Percentiles rank a stretch among this genome's conserved stretches.
These are phyloP conservation scores for Merluccius polli DNA, from an alignment of 2,797 vertebrate genomes.

Conservation along the genomic window DNA sequence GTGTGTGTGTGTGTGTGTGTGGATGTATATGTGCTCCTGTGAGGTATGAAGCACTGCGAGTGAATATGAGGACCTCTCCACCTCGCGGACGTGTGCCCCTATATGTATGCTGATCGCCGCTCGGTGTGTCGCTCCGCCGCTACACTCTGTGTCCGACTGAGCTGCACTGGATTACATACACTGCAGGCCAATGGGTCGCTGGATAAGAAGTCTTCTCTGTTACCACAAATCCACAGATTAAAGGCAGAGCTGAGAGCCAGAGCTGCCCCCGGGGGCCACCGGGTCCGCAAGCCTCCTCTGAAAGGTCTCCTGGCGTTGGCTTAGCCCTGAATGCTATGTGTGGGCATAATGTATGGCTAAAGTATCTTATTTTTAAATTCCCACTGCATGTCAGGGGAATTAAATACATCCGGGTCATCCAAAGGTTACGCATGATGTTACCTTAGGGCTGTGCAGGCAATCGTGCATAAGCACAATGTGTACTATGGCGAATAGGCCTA, in stretches of 20 bases:
- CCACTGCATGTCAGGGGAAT: constrained; percentile 41
- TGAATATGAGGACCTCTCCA: constrained; percentile 1
- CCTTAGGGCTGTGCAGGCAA: neutral
- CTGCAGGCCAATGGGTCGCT: constrained; percentile 65
- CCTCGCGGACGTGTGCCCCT: constrained; percentile 10
- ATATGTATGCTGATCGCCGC: constrained; percentile 28
- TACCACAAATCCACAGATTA: constrained; percentile 81
- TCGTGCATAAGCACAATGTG: neutral
- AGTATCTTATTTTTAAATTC: constrained; percentile 54
- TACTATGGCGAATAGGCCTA: neutral
- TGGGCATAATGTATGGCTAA: constrained; percentile 38
- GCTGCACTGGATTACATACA: constrained; percentile 65
- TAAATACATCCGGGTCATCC: constrained; percentile 61
- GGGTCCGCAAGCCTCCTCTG: constrained; percentile 62
- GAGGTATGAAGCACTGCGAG: neutral
- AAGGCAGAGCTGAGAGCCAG: constrained; percentile 62
- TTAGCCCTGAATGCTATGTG: constrained; percentile 61
- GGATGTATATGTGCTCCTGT: constrained; percentile 30
- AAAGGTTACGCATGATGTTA: constrained; percentile 50
- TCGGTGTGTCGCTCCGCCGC: constrained; percentile 42
- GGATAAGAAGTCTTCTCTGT: constrained; percentile 81
- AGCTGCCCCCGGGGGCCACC: constrained; percentile 55
- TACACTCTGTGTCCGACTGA: constrained; percentile 57
- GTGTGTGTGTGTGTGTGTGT: constrained; percentile 42
- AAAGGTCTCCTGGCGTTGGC: constrained; percentile 53